phyloP scores from a whole-genome alignment of 2,113 vertebrate species.

The Varanus salvator region DNA sequence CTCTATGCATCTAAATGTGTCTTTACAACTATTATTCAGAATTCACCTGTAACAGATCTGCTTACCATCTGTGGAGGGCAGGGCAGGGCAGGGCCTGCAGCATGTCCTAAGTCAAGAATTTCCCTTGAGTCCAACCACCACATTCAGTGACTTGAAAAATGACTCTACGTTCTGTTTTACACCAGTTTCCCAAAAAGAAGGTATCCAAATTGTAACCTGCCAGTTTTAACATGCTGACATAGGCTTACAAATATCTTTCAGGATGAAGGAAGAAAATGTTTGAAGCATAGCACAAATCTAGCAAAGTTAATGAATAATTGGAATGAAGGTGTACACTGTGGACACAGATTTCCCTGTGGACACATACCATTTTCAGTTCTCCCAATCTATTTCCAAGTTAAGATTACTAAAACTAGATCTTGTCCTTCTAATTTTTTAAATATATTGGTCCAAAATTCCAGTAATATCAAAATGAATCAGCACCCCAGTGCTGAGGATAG shows the following conservation, averaged over 20 bases:
- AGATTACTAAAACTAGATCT: neutral
- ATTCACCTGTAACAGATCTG: neutral
- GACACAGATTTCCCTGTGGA: neutral
- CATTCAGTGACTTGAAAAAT: neutral
- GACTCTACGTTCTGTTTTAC: neutral
- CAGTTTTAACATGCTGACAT: neutral
- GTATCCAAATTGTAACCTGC: neutral
- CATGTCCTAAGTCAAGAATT: no score
- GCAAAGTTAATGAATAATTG: neutral
- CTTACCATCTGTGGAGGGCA: neutral
- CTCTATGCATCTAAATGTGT: neutral
- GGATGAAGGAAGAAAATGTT: neutral
- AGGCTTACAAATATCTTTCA: neutral
- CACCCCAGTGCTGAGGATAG: no score
- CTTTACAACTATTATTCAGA: neutral
- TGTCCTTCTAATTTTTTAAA: no score
- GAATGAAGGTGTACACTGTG: neutral
- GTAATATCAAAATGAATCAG: no score
- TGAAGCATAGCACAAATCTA: neutral
- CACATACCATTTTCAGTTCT: neutral
- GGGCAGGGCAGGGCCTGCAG: neutral
- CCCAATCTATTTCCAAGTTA: neutral
- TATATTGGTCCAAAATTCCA: no score
- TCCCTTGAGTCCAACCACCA: neutral
- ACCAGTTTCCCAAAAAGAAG: neutral